A percentile compares a stretch with the other conserved stretches of the same genome.
phyloP scores from a whole-genome alignment of 1,140 invertebrate genomes.

The Limonius californicus region DNA sequence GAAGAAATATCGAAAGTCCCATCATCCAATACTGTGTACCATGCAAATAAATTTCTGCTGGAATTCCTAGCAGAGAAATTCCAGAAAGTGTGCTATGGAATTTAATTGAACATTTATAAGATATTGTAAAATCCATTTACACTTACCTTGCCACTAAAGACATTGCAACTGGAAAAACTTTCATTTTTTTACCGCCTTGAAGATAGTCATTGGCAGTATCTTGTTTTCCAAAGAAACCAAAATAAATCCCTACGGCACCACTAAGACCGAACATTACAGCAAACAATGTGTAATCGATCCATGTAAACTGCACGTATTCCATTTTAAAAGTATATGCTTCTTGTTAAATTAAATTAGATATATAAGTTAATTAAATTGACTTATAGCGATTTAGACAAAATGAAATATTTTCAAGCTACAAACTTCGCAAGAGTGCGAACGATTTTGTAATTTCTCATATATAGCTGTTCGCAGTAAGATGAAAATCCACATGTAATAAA shows the following conservation, averaged over 20 bases:
- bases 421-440: no score
- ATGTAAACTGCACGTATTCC: slow-evolving; percentile 33
- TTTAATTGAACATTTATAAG: slow-evolving; percentile 47
- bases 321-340: no score
- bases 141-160: slow-evolving; percentile 50
- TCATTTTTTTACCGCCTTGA: slow-evolving; percentile 68
- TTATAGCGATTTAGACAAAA: no score
- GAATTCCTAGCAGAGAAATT: slow-evolving; percentile 84
- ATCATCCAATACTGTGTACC: slow-evolving; percentile 65
- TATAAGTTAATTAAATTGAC: no score
- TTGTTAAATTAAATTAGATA: no score
- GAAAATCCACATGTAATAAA: no score
- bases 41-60: slow-evolving; percentile 87
- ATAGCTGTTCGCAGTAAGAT: no score
- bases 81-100: slow-evolving; percentile 82
- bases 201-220: slow-evolving; percentile 70
- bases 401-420: no score
- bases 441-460: no score
- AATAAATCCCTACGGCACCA: slow-evolving; percentile 69
- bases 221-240: slow-evolving; percentile 70
- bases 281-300: slow-evolving; percentile 53
- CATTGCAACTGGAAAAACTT: slow-evolving; percentile 68
- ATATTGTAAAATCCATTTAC: no score
- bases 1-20: slow-evolving; percentile 51
- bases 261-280: slow-evolving; percentile 59